Conservation (phyloP, 2,888 invertebrate species). For the Pristionchus japonicus region DNA sequence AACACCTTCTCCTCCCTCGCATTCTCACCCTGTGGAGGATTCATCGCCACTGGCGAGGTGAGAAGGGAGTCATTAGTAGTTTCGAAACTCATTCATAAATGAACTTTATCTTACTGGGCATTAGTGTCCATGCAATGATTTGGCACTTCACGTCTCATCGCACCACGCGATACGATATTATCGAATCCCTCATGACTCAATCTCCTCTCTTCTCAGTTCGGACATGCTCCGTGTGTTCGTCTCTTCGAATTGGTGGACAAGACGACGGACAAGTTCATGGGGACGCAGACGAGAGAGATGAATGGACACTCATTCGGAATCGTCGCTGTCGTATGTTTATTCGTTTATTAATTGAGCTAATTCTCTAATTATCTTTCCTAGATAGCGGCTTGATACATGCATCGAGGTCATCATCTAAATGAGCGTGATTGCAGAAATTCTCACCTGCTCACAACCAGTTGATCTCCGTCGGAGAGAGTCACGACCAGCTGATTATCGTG, state of each 20-base stretch:
- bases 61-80: too few species aligned
- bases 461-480: constrained; percentile 39
- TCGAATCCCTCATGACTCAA: background rate
- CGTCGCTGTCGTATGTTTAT: constrained; percentile 38
- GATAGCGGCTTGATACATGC: background rate
- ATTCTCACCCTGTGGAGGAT: constrained; percentile 40
- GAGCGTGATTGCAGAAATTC: constrained; percentile 39
- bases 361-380: background rate
- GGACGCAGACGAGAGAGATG: constrained; percentile 14
- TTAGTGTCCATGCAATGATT: too few species aligned
- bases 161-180: too few species aligned
- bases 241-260: constrained; percentile 39
- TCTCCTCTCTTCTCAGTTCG: constrained; percentile 21
- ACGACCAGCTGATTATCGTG: constrained; percentile 27
- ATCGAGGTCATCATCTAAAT: background rate
- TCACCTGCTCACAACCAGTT: background rate
- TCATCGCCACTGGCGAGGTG: constrained; percentile 46
- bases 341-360: background rate
- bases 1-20: constrained; percentile 31
- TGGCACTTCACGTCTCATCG: too few species aligned
- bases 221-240: constrained; percentile 40
- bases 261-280: constrained; percentile 3
- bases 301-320: constrained; percentile 23
- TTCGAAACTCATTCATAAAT: background rate
- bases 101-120: too few species aligned